These are phyloP conservation scores for Hyles euphorbiae DNA, from an alignment of 1,140 invertebrate genomes.

Conservation along the genomic window DNA sequence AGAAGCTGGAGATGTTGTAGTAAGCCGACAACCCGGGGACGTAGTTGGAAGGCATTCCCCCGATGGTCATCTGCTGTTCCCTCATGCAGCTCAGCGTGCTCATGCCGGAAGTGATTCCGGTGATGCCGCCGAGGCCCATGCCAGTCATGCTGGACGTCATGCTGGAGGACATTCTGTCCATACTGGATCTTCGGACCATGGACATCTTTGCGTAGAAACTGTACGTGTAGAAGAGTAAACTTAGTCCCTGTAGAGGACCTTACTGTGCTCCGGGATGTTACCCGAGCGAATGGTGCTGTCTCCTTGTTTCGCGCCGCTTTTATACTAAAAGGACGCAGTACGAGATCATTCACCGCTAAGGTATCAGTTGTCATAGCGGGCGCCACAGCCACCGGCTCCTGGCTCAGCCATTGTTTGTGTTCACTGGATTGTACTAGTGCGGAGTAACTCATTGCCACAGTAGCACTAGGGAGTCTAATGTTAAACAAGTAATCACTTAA, in stretches of 20 bases:
- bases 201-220: constrained; percentile 36
- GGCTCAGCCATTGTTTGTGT: constrained; percentile 45
- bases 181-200: constrained; percentile 57
- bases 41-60: constrained; percentile 72
- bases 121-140: constrained; percentile 71
- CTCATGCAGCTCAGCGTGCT: constrained; percentile 63
- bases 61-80: constrained; percentile 68
- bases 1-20: constrained; percentile 72
- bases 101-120: constrained; percentile 61
- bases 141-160: constrained; percentile 74
- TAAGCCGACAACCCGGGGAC: constrained; percentile 68
- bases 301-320: constrained; percentile 25
- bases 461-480: too few species aligned
- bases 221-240: constrained; percentile 21
- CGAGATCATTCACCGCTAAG: constrained; percentile 48
- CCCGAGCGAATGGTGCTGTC: constrained; percentile 60
- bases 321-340: constrained; percentile 37
- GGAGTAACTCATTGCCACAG: too few species aligned
- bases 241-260: constrained; percentile 29
- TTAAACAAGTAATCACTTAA: too few species aligned
- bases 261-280: constrained; percentile 50
- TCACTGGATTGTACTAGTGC: constrained; percentile 33
- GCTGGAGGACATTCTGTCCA: constrained; percentile 72
- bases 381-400: constrained; percentile 41
- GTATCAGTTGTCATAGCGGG: constrained; percentile 50